Base-by-base conservation (phyloP, 2,797 vertebrate genomes). In the Aselliscus stoliczkanus region DNA sequence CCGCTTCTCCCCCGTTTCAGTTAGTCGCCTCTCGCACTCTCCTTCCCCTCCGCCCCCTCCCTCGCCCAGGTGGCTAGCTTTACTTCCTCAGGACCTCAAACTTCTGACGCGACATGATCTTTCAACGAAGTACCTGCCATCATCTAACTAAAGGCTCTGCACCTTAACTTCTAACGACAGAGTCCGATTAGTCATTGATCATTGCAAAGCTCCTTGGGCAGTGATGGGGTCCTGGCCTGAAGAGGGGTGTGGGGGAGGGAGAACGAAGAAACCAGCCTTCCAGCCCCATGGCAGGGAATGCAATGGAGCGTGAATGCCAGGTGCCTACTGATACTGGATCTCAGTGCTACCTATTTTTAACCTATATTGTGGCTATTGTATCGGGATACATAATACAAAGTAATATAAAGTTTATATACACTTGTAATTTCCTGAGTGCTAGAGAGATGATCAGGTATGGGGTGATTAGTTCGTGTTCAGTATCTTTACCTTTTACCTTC, bases 161-260 rank as follows among this genome's bases (percentile, higher is more conserved):
- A 4, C 27, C 67, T 77, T 25, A 29, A 37, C 72, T 90, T 92
- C 90, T 77, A 85, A 92, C 82, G 27, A 67, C 50, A 37, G 70
- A 23, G 21, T 88, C 62, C 23, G 21, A n/a, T 72, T 44, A 72
- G 62, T 31, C 69, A 7, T 13, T 39, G 34, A n/a, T 31, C 18
- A n/a, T 60, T 44, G 27, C 6, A 60, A 0, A 13, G 14, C 23
- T 89, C 21, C 17, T 56, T n/a, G 17, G 64, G 25, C 47, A 21
- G 10, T 0, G 25, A 17, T 4, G 20, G 20, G 15, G 20, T 42
- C 60, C 18, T 81, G 60, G 76, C 25, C 39, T 65, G 34, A 75
- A 50, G 13, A 42, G 42, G 17, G 31, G 20, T 25, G n/a, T 5
- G 47, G 42, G 3, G 6, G n/a, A n/a, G n/a, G 54, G 21, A 20